phyloP scores from a whole-genome alignment of 2,888 invertebrate species.

The Eucriotettix oculatus region DNA sequence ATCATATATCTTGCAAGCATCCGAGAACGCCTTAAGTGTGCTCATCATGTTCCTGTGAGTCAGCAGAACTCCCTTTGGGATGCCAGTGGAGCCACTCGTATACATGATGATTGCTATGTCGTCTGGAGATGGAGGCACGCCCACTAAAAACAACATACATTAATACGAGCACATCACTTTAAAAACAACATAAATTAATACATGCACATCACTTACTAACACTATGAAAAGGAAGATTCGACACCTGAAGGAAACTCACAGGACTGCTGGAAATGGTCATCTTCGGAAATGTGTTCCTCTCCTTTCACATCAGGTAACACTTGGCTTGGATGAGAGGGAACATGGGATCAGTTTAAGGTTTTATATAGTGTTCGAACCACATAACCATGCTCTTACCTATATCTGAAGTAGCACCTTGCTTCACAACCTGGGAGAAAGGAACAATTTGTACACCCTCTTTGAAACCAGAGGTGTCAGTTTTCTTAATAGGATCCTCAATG shows the following conservation, averaged over 20 bases:
- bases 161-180: no score
- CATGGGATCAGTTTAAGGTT: no score
- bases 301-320: no score
- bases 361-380: no score
- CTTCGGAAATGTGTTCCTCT: no score
- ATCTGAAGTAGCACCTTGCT: slow-evolving; percentile 29
- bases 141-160: slow-evolving; percentile 27
- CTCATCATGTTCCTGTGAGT: slow-evolving; percentile 68
- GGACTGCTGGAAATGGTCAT: no score
- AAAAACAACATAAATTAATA: slow-evolving; percentile 4
- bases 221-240: no score
- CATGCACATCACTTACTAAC: no score
- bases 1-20: slow-evolving; percentile 50
- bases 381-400: slow-evolving; percentile 12
- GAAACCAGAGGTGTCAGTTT: slow-evolving; percentile 50
- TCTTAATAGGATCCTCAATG: slow-evolving; percentile 74
- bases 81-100: slow-evolving; percentile 93
- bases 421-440: slow-evolving; percentile 55
- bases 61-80: slow-evolving; percentile 78
- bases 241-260: no score
- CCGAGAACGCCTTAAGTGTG: slow-evolving; percentile 65
- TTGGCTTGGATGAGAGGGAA: no score
- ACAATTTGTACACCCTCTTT: slow-evolving; percentile 55
- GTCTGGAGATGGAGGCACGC: slow-evolving; percentile 41
- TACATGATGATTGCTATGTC: slow-evolving; percentile 98